phyloP scores from a whole-genome alignment of 2,797 vertebrate species.

The Poecile montanus region DNA sequence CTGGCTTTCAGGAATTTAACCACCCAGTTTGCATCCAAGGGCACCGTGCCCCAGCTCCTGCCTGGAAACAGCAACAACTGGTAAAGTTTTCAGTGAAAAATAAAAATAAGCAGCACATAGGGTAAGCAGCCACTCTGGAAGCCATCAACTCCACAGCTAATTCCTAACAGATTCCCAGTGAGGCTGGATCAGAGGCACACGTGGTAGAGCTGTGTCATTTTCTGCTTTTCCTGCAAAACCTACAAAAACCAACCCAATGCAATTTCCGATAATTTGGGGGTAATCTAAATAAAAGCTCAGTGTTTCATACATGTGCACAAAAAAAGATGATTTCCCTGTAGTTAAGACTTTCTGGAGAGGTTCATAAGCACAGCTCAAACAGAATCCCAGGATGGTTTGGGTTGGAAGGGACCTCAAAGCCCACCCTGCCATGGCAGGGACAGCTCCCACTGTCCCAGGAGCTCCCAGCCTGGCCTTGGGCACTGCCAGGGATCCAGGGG shows the following conservation, averaged over 20 bases:
- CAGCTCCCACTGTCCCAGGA: not conserved
- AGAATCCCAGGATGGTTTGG: not conserved
- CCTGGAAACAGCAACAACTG: not conserved
- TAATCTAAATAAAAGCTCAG: not conserved
- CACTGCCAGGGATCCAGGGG: not conserved
- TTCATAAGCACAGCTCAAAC: accelerated
- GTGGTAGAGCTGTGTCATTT: not conserved
- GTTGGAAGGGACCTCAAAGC: not conserved
- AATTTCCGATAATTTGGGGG: not conserved
- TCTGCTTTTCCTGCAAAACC: not conserved
- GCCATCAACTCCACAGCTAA: not conserved
- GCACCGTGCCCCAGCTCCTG: not conserved
- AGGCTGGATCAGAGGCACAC: not conserved
- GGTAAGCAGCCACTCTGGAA: not conserved
- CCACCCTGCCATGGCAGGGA: not conserved
- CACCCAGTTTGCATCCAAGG: not conserved
- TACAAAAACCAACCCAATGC: not conserved
- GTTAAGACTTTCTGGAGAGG: not conserved
- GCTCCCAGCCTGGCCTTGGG: not conserved
- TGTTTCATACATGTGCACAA: accelerated
- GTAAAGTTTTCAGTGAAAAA: not conserved
- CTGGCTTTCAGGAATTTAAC: not conserved
- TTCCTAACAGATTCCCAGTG: not conserved
- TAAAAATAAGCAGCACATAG: not conserved
- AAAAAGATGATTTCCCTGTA: not conserved